Evolutionary conservation across 2,113 vertebrate species (phyloP).

Genomic region (Sylvilagus bachmani): DNA sequence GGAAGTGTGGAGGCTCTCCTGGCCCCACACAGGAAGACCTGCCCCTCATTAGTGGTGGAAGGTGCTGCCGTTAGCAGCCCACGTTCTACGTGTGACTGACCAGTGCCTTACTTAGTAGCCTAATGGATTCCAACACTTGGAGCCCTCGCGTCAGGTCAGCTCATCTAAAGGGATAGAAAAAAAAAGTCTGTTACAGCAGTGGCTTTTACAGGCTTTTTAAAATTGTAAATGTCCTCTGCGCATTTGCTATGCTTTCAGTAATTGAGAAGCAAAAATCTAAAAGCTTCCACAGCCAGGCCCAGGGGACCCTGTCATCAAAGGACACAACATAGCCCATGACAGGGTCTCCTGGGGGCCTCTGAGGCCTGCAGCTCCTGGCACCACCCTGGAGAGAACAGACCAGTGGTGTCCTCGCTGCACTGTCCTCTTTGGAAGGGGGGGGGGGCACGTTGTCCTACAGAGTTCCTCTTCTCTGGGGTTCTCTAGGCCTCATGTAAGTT

Average conservation of each 20-base stretch:
- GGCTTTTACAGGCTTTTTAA: constrained; percentile 19
- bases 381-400: neutral
- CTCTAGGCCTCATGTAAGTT: neutral
- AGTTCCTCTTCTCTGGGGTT: neutral
- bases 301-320: neutral
- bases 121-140: neutral
- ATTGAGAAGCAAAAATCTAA: constrained; percentile 49
- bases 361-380: neutral
- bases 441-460: neutral
- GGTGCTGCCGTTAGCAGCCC: neutral
- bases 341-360: neutral
- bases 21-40: neutral
- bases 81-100: neutral
- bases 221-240: constrained; percentile 19
- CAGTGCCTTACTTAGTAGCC: neutral
- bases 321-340: neutral
- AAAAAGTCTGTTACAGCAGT: neutral
- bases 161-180: constrained; percentile 1
- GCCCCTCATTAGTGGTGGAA: neutral
- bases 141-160: neutral
- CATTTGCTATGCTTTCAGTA: constrained; percentile 37
- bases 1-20: neutral
- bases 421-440: neutral
- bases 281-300: neutral
- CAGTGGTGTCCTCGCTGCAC: neutral